Base-by-base conservation (phyloP, 2,797 vertebrate genomes). In the Macroramphosus scolopax region DNA sequence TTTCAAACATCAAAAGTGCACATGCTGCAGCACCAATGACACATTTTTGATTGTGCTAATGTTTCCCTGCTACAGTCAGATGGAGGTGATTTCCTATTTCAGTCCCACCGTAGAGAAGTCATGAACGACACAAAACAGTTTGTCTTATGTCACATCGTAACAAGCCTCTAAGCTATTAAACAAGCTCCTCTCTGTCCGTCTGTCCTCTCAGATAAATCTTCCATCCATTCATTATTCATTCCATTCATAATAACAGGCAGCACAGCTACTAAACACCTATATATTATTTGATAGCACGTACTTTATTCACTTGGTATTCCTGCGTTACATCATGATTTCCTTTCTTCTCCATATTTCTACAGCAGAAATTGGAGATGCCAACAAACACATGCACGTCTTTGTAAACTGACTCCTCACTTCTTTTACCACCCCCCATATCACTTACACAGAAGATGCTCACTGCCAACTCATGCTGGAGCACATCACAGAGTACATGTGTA, bases 371-470 rank as follows among this genome's bases (percentile, higher is more conserved):
- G 20, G 63, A 82, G 62, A 75, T 13, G 44, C 24, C 37, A 13
- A 34, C 41, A 39, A 63, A 57, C 47, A 33, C 45, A 38, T 36
- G 37, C 63, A 54, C 47, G 30, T 43, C 63, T 45, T 13, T 57
- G 81, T 74, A 86, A 86, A 62, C 53, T 5, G 80, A 85, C 65
- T 39, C 73, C 64, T 37, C 37, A 6, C 49, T 45, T 61, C 45
- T 60, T 53, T 53, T 14, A 58, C 22, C 17, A 4, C 29, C 42
- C 30, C 12, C n/a, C n/a, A 8, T 75, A 82, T 87, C 65, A 53
- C 56, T 81, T 80, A 75, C 72, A 69, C 50, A 55, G 54, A 47
- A 72, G 57, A 68, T 45, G 52, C 62, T n/a, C 53, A 55, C 13
- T 49, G 33, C 55, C 18, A n/a, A n/a, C 35, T 16, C 13, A 13